A percentile compares a stretch with the other conserved stretches of the same genome.
These are phyloP conservation scores for Aethina tumida DNA, from an alignment of 1,140 invertebrate genomes.

Conservation along the genomic window DNA sequence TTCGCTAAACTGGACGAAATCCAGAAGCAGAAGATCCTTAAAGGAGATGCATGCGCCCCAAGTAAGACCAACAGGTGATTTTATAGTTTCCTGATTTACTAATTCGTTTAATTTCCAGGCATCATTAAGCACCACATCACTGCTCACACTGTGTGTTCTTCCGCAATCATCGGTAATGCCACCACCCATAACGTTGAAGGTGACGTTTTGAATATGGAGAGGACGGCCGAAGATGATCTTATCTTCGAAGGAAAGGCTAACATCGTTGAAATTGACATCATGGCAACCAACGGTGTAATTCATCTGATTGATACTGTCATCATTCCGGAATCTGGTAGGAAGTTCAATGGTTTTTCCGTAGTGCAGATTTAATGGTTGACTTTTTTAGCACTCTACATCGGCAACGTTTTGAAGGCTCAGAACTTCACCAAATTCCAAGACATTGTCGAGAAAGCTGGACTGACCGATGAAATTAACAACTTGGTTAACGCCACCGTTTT, in stretches of 20 bases:
- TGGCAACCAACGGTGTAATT: conserved; percentile 58
- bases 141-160: conserved; percentile 54
- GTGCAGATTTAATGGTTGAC: conserved; percentile 1
- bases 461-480: conserved; percentile 44
- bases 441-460: conserved; percentile 43
- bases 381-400: conserved; percentile 35
- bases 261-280: conserved; percentile 39
- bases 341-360: neutral
- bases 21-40: conserved; percentile 36
- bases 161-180: conserved; percentile 44
- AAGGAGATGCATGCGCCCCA: conserved; percentile 39
- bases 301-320: conserved; percentile 57
- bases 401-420: conserved; percentile 36
- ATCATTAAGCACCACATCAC: conserved; percentile 55
- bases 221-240: conserved; percentile 38
- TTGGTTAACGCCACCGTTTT: conserved; percentile 51
- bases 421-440: conserved; percentile 42
- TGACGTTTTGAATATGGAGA: conserved; percentile 42
- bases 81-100: too few relatives aligned
- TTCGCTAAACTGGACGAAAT: conserved; percentile 43
- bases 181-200: conserved; percentile 45
- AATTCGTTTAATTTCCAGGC: conserved; percentile 33
- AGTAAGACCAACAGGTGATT: too few relatives aligned
- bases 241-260: conserved; percentile 39
- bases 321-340: conserved; percentile 41